These are phyloP conservation scores for Pseudorhombus dupliciocellatus DNA, from an alignment of 2,113 vertebrate species.

Conservation along the genomic window DNA sequence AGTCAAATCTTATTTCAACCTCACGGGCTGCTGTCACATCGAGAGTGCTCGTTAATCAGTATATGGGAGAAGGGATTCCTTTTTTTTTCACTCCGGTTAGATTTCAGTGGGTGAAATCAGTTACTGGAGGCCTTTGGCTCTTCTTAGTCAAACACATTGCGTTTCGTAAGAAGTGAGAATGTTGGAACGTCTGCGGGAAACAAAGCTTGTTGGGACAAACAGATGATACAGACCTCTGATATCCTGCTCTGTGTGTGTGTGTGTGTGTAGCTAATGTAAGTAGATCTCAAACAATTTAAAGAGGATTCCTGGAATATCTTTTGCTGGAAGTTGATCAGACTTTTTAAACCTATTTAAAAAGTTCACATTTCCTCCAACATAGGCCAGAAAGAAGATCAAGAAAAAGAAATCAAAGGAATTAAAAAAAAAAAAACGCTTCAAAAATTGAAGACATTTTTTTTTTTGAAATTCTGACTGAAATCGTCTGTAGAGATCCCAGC, in stretches of 20 bases:
- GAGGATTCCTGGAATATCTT: background rate
- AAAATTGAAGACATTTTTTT: no score
- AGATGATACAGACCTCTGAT: slow-evolving; percentile 58
- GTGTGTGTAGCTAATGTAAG: no score
- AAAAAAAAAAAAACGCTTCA: no score
- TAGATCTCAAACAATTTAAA: background rate
- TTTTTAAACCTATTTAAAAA: background rate
- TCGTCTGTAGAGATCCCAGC: no score
- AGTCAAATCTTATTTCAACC: background rate
- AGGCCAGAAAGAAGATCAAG: background rate
- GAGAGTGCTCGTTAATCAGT: background rate
- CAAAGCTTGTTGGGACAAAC: slow-evolving; percentile 47
- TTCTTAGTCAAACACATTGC: slow-evolving; percentile 2
- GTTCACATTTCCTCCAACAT: background rate
- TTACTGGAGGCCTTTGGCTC: background rate
- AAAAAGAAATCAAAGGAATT: no score
- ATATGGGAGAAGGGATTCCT: no score
- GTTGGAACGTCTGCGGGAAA: slow-evolving; percentile 30
- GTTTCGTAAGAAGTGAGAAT: slow-evolving; percentile 12
- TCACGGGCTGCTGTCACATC: background rate
- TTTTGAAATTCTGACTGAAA: no score
- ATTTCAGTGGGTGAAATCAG: background rate
- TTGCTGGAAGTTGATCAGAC: background rate
- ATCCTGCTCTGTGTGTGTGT: slow-evolving; percentile 32
- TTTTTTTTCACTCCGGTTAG: background rate